Conservation (phyloP, 2,888 invertebrate genomes). For the Xestia c-nigrum region DNA sequence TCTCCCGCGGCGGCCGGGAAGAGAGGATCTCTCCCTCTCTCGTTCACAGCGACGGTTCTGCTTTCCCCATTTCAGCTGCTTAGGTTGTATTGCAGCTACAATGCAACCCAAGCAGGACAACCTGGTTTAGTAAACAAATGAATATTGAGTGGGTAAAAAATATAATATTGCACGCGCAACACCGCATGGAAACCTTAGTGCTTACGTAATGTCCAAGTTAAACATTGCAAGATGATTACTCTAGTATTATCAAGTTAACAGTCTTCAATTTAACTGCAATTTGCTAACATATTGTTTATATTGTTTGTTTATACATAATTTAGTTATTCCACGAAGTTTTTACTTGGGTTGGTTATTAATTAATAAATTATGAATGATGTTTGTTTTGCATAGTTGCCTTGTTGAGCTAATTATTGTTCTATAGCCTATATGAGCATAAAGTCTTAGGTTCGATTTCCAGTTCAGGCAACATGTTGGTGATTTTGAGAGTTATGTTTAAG, state of each 20-base stretch:
- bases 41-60: no score
- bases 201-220: not conserved
- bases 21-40: no score
- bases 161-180: not conserved
- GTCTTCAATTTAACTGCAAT: constrained; percentile 23
- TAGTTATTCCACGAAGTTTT: not conserved
- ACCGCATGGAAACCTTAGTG: not conserved
- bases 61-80: no score
- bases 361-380: not conserved
- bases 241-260: constrained; percentile 42
- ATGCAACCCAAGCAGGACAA: no score
- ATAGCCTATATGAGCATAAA: no score
- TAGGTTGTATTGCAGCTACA: no score
- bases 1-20: no score
- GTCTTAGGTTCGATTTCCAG: not conserved
- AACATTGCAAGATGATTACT: constrained; percentile 17
- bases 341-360: not conserved
- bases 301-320: constrained; percentile 2
- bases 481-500: no score
- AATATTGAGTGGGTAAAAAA: not conserved
- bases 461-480: not conserved
- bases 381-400: not conserved
- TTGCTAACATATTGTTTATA: not conserved
- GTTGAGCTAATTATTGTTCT: not conserved
- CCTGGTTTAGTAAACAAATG: not conserved